Evolutionary conservation across 2,797 vertebrate genomes (phyloP).

Genomic region (Molothrus aeneus): DNA sequence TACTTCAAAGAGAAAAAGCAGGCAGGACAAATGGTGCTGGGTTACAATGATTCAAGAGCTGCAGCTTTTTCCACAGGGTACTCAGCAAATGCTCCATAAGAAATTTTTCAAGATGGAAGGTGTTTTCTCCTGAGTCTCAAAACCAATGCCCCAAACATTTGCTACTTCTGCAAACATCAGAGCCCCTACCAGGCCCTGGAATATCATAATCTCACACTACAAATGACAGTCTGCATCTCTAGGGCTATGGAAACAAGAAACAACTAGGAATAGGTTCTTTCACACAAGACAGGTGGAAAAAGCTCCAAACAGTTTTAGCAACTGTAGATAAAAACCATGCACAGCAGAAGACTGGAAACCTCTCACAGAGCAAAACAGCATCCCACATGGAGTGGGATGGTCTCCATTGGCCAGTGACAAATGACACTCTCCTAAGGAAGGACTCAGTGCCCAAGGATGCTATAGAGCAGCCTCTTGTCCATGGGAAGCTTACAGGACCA

Average conservation of each 20-base stretch:
- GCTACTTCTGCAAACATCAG: background rate
- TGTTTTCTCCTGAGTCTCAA: background rate
- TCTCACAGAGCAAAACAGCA: background rate
- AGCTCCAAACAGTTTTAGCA: background rate
- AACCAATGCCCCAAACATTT: background rate
- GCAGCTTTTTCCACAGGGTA: background rate
- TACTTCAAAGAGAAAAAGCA: background rate
- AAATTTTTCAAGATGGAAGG: background rate
- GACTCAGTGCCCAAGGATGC: background rate
- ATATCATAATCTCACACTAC: background rate
- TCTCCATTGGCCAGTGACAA: background rate
- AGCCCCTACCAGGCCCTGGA: rapidly evolving
- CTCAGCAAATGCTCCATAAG: background rate
- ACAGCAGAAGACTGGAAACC: background rate
- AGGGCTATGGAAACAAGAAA: background rate
- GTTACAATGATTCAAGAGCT: background rate
- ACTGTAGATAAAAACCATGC: background rate
- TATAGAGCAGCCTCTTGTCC: background rate
- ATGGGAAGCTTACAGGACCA: background rate
- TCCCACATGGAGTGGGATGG: background rate
- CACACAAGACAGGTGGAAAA: background rate
- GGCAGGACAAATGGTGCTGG: background rate
- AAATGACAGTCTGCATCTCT: background rate
- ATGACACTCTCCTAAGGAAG: background rate
- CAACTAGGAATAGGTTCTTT: background rate